These are phyloP conservation scores for Melanotaenia pygmaea DNA, from an alignment of 2,797 vertebrate species.

Conservation along the genomic window DNA sequence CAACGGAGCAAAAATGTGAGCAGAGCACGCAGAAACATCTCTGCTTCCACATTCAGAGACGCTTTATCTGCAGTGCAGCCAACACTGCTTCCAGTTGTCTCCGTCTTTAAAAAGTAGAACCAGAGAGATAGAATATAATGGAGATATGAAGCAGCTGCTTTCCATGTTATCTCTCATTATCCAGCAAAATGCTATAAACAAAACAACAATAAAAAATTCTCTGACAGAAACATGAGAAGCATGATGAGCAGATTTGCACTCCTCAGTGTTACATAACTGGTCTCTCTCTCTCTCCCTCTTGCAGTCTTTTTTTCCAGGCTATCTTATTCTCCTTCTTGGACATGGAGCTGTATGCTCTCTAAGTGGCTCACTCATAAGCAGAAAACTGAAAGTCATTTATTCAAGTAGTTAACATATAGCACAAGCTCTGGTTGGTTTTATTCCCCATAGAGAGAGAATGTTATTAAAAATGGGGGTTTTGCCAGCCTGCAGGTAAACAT, in stretches of 20 bases:
- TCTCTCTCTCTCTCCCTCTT: conserved; percentile 30
- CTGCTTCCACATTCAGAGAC: conserved; percentile 43
- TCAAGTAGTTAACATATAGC: conserved; percentile 50
- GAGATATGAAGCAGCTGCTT: conserved; percentile 61
- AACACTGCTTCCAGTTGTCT: conserved; percentile 53
- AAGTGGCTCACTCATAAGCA: conserved; percentile 63
- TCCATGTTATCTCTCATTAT: conserved; percentile 54
- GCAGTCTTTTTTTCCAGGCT: conserved; percentile 47
- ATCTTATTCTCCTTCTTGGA: conserved; percentile 63
- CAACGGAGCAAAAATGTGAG: conserved; percentile 49
- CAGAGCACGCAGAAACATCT: conserved; percentile 33
- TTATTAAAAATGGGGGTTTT: conserved; percentile 39
- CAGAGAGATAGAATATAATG: conserved; percentile 33
- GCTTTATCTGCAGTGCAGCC: conserved; percentile 54
- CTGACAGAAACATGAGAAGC: conserved; percentile 77
- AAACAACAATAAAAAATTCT: conserved; percentile 70
- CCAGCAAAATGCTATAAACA: conserved; percentile 63
- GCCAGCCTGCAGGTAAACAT: conserved; percentile 59
- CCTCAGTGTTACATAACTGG: conserved; percentile 73
- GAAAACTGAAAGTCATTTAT: conserved; percentile 47
- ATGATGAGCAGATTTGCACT: conserved; percentile 81
- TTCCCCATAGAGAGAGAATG: conserved; percentile 34
- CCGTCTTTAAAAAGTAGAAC: conserved; percentile 36
- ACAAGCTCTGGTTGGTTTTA: conserved; percentile 42
- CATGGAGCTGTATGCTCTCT: conserved; percentile 65